phyloP scores from a whole-genome alignment of 2,888 invertebrate species.

The Drosophila mayaguana region DNA sequence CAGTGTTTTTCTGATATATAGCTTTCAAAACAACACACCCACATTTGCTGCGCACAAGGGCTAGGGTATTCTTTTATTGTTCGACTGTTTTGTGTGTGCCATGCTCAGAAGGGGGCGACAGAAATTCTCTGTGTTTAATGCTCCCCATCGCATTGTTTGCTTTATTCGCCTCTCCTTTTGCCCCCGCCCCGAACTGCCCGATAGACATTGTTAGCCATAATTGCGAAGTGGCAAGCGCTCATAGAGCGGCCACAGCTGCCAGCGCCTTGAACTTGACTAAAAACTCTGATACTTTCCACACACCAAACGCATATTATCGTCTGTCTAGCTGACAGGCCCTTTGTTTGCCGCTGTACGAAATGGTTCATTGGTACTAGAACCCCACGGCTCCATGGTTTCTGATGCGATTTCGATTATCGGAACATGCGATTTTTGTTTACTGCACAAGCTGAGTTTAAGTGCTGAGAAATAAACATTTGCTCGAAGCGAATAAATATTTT shows the following conservation, averaged over 20 bases:
- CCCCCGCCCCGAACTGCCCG: not conserved
- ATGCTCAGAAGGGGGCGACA: constrained; percentile 3
- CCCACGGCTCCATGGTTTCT: constrained; percentile 28
- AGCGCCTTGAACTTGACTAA: constrained; percentile 72
- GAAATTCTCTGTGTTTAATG: constrained; percentile 41
- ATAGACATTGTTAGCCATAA: constrained; percentile 57
- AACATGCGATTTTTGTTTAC: constrained; percentile 65
- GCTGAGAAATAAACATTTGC: constrained; percentile 71
- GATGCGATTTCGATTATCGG: constrained; percentile 61
- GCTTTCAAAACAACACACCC: constrained; percentile 60
- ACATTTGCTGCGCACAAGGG: constrained; percentile 45
- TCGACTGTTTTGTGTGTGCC: constrained; percentile 43
- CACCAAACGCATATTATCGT: not conserved
- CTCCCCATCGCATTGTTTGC: constrained; percentile 53
- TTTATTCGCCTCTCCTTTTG: constrained; percentile 7
- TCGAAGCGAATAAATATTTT: constrained; percentile 53
- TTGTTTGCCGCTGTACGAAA: constrained; percentile 56
- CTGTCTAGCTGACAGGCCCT: constrained; percentile 53
- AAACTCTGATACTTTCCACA: constrained; percentile 44
- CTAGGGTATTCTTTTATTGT: constrained; percentile 41
- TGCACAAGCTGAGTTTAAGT: constrained; percentile 33
- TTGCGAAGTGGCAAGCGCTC: constrained; percentile 49
- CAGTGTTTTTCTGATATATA: constrained; percentile 36
- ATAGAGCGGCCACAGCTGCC: constrained; percentile 39
- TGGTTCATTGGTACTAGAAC: constrained; percentile 14